phyloP scores from a whole-genome alignment of 2,888 invertebrate species.

The Spatulosminthurus flaviceps region DNA sequence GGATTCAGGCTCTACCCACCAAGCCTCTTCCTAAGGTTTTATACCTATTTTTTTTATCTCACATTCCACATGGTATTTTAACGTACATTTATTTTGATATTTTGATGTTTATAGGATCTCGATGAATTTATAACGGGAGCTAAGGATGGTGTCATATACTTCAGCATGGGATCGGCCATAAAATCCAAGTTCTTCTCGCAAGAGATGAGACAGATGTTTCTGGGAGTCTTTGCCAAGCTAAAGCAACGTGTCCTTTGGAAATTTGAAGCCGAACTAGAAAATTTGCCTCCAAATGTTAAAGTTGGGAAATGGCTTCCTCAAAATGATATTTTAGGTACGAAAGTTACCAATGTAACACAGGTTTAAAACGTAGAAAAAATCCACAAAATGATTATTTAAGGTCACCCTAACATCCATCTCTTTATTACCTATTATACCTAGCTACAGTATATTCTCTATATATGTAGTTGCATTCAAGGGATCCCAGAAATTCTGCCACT shows the following conservation, averaged over 20 bases:
- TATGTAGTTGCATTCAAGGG: not conserved
- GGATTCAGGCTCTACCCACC: constrained; percentile 69
- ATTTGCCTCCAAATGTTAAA: constrained; percentile 42
- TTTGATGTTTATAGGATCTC: constrained; percentile 4
- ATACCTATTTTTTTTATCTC: not conserved
- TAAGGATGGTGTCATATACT: constrained; percentile 30
- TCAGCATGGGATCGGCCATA: constrained; percentile 29
- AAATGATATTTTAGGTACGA: constrained; percentile 34
- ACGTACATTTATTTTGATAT: not conserved
- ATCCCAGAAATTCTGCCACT: constrained; percentile 70
- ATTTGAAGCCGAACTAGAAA: constrained; percentile 36
- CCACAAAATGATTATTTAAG: not conserved
- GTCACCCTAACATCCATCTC: constrained; percentile 69
- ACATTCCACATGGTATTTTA: too few species aligned
- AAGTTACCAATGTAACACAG: not conserved
- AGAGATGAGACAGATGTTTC: constrained; percentile 4
- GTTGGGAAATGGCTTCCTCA: constrained; percentile 31
- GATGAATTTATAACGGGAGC: constrained; percentile 31
- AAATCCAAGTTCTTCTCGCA: constrained; percentile 24
- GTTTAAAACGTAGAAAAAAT: not conserved
- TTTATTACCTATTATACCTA: constrained; percentile 65
- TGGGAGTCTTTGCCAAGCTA: constrained; percentile 30
- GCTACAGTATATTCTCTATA: too few species aligned
- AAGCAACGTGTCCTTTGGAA: constrained; percentile 47
- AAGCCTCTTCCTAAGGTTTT: constrained; percentile 28